These are phyloP conservation scores for Craniophora ligustri DNA, from an alignment of 2,888 invertebrate genomes.

Conservation along the genomic window DNA sequence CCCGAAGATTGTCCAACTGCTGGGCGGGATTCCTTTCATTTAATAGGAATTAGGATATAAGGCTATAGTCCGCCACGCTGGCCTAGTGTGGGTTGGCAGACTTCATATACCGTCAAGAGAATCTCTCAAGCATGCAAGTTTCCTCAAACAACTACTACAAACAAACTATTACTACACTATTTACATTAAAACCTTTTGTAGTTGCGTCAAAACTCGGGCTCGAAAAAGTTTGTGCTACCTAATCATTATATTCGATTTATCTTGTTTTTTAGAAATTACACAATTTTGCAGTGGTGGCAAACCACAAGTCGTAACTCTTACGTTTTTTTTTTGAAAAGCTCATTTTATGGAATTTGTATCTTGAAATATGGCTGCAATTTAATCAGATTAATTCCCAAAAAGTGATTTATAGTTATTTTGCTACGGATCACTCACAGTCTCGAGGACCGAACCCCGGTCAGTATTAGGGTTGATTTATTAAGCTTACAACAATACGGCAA, in stretches of 20 bases:
- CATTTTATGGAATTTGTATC: conserved; percentile 30
- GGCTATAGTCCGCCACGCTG: no score
- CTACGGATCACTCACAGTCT: conserved; percentile 27
- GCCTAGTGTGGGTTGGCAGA: no score
- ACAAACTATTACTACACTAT: no score
- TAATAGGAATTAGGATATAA: no score
- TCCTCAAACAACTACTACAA: no score
- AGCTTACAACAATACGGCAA: conserved; percentile 9
- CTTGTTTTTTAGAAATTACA: neutral
- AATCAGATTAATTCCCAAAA: conserved; percentile 31
- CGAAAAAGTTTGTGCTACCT: no score
- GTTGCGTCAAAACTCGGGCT: no score
- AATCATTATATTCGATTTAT: neutral
- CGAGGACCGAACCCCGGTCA: conserved; percentile 9
- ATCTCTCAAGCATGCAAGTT: no score
- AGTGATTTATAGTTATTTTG: conserved; percentile 38
- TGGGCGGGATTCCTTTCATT: no score
- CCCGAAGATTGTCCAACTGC: no score
- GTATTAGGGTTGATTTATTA: conserved; percentile 41
- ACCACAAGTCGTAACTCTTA: conserved; percentile 21
- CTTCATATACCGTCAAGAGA: no score
- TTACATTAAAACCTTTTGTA: no score
- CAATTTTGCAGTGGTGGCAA: conserved; percentile 1
- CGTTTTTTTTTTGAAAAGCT: conserved; percentile 8
- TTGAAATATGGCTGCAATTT: conserved; percentile 52